Conservation (phyloP, 2,888 invertebrate genomes). For the Brachycybe producta region DNA sequence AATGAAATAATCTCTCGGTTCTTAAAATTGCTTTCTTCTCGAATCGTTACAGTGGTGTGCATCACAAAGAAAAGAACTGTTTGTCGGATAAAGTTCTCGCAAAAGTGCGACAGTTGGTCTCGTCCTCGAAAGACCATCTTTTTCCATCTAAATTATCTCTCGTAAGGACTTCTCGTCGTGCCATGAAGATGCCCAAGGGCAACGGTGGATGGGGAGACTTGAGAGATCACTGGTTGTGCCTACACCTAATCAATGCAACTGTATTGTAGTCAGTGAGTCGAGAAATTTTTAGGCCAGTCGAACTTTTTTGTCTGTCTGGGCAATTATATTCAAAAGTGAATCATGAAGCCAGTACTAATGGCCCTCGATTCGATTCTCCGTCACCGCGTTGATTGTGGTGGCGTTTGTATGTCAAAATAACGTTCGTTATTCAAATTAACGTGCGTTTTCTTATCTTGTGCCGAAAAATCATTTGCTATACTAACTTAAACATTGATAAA, state of each 20-base stretch:
- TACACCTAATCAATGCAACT: constrained; percentile 47
- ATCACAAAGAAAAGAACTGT: constrained; percentile 86
- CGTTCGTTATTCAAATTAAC: no score
- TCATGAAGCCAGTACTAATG: no score
- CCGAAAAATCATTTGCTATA: no score
- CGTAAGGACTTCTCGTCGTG: constrained; percentile 41
- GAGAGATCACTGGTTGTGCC: constrained; percentile 71
- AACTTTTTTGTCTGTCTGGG: no score
- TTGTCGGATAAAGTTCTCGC: constrained; percentile 53
- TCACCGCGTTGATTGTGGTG: no score
- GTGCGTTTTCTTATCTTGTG: no score
- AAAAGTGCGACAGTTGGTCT: constrained; percentile 32
- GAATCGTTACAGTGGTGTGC: constrained; percentile 62
- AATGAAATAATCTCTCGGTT: background rate
- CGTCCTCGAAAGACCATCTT: constrained; percentile 33
- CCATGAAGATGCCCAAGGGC: constrained; percentile 60
- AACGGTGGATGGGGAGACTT: constrained; percentile 97
- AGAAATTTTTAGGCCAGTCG: no score
- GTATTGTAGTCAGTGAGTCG: no score
- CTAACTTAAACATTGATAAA: no score
- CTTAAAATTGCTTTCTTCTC: background rate
- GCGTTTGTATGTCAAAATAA: no score
- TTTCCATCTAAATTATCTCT: constrained; percentile 37
- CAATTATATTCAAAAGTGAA: no score
- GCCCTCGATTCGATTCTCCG: no score